Base-by-base conservation (phyloP, 2,888 invertebrate species). In the Amblyjoppa fuscipennis region DNA sequence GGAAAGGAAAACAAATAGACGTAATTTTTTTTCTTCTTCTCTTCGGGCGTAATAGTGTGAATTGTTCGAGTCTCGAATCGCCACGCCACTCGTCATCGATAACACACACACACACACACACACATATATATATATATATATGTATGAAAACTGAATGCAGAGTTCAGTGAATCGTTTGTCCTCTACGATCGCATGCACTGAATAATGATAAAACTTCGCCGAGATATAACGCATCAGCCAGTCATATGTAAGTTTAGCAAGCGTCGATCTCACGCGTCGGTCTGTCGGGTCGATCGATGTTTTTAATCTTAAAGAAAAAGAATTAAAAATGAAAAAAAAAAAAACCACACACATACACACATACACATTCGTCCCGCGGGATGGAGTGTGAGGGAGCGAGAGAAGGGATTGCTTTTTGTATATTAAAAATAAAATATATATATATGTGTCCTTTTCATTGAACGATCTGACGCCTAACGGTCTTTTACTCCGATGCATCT, bases 341-440 rank as follows among this genome's bases (percentile, higher is more conserved):
- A 64, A 64, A 64, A 53, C 9, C 3, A 64, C 13, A 64, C 28
- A 64, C 28, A 61, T 13, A 64, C 28, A 61, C 28, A 64, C 31
- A 51, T 34, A 51, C 51, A 49, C 64, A 76, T 49, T 66, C 51
- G 64, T 61, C 45, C 74, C 34, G 28, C 20, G 45, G 25, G 20
- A 41, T 20, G 31, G 49, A 66, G 51, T 25, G 31, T 7, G 13
- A 38, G 16, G 20, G 34, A 59, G 41, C 45, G 49, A 66, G 64
- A 49, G 45, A 20, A 31, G 64, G 25, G 31, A 66, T 76, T 64
- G 64, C 51, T 76, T 64, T 75, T 66, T 66, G 75, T 76, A 76
- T 59, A 74, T 74, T 59, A 31, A 61, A 59, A 74, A 59, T 61
- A 25, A 16, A 41, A 41, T 20, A 20, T 20, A 20, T 20, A 20